These are phyloP conservation scores for Macrophya annulata DNA, from an alignment of 2,888 invertebrate species.

Conservation along the genomic window DNA sequence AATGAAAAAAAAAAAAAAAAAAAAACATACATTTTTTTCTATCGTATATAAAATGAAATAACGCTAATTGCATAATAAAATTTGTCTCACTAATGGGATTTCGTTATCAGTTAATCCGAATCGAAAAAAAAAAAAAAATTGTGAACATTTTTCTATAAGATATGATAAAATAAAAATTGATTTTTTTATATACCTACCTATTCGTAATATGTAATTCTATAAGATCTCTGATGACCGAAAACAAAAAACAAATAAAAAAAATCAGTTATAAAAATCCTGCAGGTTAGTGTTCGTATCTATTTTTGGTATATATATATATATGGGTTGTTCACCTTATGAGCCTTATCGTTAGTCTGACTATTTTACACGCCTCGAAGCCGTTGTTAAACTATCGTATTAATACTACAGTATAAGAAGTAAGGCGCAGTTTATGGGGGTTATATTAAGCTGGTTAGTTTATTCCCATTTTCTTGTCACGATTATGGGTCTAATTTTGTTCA, in stretches of 20 bases:
- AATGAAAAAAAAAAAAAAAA: too few species aligned
- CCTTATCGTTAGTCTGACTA: background rate
- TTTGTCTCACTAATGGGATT: background rate
- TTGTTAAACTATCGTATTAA: background rate
- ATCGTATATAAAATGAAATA: background rate
- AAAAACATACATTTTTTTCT: background rate
- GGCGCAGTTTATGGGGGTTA: constrained; percentile 16
- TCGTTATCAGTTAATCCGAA: background rate
- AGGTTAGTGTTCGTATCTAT: background rate
- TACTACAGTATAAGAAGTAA: background rate
- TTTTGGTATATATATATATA: background rate
- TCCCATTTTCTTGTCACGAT: background rate
- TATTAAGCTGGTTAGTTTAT: constrained; percentile 8
- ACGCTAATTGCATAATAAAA: constrained; percentile 1
- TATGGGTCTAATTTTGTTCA: constrained; percentile 12
- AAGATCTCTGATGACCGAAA: background rate
- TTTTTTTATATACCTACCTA: too few species aligned
- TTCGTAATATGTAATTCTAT: too few species aligned
- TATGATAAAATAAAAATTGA: too few species aligned
- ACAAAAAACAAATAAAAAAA: background rate
- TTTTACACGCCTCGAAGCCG: background rate
- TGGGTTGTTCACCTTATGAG: background rate
- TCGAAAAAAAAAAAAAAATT: background rate
- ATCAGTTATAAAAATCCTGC: background rate
- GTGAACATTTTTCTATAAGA: too few species aligned